These are phyloP conservation scores for Eupeodes latifasciatus DNA, from an alignment of 2,888 invertebrate genomes.

Conservation along the genomic window DNA sequence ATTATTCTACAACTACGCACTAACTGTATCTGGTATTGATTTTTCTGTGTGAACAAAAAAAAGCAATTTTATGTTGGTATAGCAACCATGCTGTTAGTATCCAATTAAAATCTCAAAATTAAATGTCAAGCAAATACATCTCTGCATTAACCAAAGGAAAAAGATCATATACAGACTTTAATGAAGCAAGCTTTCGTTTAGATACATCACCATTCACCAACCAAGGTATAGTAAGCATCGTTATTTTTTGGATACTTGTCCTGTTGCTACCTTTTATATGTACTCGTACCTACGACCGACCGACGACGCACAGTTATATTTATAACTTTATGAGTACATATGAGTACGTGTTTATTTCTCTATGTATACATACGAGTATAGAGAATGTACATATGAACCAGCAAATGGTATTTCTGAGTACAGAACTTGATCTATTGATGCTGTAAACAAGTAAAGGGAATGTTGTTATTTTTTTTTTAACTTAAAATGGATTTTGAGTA, in stretches of 20 bases:
- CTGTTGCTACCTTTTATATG: slow-evolving; percentile 1
- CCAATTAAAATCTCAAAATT: slow-evolving; percentile 84
- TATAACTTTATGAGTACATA: neutral
- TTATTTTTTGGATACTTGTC: slow-evolving; percentile 22
- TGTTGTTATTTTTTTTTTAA: too few relatives aligned
- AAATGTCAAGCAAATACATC: slow-evolving; percentile 81
- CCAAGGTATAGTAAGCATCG: slow-evolving; percentile 6
- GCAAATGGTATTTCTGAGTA: too few relatives aligned
- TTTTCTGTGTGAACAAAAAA: slow-evolving; percentile 10
- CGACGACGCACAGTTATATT: too few relatives aligned
- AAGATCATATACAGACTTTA: slow-evolving; percentile 59
- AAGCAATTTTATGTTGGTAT: slow-evolving; percentile 9
- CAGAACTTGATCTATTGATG: too few relatives aligned
- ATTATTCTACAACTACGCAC: neutral
- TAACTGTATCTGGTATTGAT: neutral
- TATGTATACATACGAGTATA: neutral
- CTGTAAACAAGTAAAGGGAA: neutral
- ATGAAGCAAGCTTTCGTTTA: slow-evolving; percentile 50
- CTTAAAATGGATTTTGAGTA: too few relatives aligned
- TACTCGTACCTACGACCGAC: neutral
- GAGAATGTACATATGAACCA: too few relatives aligned
- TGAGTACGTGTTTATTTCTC: neutral
- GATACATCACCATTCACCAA: neutral
- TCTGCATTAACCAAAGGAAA: slow-evolving; percentile 24
- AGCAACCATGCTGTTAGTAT: slow-evolving; percentile 83